Base-by-base conservation (phyloP, 1,140 invertebrate genomes). In the Ruditapes philippinarum region DNA sequence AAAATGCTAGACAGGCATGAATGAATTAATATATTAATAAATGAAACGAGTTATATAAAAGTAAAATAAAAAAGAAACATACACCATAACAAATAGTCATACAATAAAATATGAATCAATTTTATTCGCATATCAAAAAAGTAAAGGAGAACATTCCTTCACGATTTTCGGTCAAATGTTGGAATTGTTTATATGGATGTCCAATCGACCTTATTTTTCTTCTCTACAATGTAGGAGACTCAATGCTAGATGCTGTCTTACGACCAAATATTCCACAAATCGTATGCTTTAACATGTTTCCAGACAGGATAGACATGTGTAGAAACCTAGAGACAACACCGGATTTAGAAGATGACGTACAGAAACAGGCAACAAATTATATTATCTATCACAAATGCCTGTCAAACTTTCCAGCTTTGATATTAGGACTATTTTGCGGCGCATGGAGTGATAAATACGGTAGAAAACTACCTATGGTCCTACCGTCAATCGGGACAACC, bases 371-470 rank as follows among this genome's bases (percentile, higher is more conserved):
- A 11, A 93, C 94, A 7, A 90, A 90, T 38, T 94, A 94, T 70
- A 88, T 94, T 12, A 91, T 95, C n/a, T 81, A 89, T 36, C 93
- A 94, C 76, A 93, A 94, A 84, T 87, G 93, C 40, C 78, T 95
- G 25, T 89, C 94, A 4, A 94, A 94, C 73, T 76, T 93, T 12
- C 94, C 94, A 19, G 94, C 94, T 2, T 65, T 94, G 19, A 86
- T 94, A 28, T 70, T 95, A 17, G 91, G 92, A 22, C 88, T 95
- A 73, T 95, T 94, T 83, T 94, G 93, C 81, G 94, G 94, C 28
- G 93, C 94, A 1, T 95, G 94, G 94, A 95, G 94, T 82, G 94
- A 95, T 62, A 91, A 92, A 80, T 90, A 93, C 51, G 94, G 94
- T 2, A 78, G 94, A 65, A 94, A 94, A 68, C 40, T 94, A 4